Percentiles rank a stretch among this genome's conserved stretches.
Conservation (phyloP, 2,113 vertebrate genomes). For the Pteronura brasiliensis region DNA sequence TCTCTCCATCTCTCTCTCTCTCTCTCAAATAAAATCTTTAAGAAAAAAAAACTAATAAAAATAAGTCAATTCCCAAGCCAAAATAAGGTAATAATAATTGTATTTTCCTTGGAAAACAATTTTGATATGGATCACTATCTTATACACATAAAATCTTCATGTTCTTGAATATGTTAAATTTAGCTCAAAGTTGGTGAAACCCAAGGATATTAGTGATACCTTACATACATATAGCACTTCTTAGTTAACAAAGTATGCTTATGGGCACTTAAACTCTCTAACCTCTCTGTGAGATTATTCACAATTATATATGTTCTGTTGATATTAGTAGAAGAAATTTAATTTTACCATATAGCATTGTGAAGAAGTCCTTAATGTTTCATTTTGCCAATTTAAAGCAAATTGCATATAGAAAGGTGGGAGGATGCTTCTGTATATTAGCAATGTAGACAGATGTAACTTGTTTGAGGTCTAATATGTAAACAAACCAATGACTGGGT, state of each 20-base stretch:
- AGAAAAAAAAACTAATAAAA: background rate
- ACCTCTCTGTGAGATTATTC: background rate
- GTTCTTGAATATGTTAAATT: background rate
- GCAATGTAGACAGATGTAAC: background rate
- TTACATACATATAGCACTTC: background rate
- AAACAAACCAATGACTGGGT: background rate
- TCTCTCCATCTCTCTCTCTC: background rate
- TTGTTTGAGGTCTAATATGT: background rate
- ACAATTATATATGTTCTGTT: background rate
- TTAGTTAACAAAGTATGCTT: background rate
- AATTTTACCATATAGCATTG: background rate
- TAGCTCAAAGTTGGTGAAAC: background rate
- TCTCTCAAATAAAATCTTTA: background rate
- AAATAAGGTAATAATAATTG: background rate
- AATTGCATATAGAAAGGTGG: background rate
- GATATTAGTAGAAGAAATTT: background rate
- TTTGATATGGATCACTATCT: background rate
- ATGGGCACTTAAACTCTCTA: background rate
- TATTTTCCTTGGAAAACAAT: background rate
- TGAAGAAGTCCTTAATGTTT: background rate
- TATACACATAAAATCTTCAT: background rate
- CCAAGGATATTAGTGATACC: background rate
- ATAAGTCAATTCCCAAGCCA: background rate
- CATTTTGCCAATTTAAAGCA: background rate
- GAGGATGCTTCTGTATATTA: background rate